These are phyloP conservation scores for Araneus ventricosus DNA, from an alignment of 1,140 invertebrate species.

Conservation along the genomic window DNA sequence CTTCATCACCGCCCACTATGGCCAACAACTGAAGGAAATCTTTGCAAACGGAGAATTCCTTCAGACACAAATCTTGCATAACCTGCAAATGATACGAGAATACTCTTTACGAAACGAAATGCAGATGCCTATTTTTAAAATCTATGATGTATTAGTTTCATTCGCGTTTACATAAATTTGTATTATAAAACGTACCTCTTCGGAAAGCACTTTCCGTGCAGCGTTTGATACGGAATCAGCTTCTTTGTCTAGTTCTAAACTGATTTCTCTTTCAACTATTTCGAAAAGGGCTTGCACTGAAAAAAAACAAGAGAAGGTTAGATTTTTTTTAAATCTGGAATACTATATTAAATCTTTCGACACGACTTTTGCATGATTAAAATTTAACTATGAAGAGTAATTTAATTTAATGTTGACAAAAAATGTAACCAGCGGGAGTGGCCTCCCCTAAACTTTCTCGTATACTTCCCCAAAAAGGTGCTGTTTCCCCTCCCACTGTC, in stretches of 20 bases:
- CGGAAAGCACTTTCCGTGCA: background rate
- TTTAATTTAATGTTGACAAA: too few species aligned
- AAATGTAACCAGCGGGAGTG: too few species aligned
- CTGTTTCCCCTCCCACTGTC: too few species aligned
- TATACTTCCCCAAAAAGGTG: too few species aligned
- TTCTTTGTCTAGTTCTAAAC: slow-evolving; percentile 40
- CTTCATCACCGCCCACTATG: slow-evolving; percentile 27
- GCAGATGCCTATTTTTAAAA: too few species aligned
- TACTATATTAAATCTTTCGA: too few species aligned
- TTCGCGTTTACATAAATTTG: background rate
- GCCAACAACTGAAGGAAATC: slow-evolving; percentile 65
- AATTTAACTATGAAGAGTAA: too few species aligned
- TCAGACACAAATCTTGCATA: slow-evolving; percentile 41
- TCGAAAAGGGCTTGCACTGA: slow-evolving; percentile 62
- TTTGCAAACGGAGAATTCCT: slow-evolving; percentile 52
- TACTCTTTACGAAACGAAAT: background rate
- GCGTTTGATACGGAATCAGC: slow-evolving; percentile 11
- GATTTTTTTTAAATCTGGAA: too few species aligned
- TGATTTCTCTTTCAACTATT: slow-evolving; percentile 45
- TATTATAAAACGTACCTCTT: background rate
- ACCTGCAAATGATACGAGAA: background rate
- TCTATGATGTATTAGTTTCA: too few species aligned
- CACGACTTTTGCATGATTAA: too few species aligned
- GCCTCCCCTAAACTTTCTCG: too few species aligned
- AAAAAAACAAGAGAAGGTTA: background rate